Evolutionary conservation across 2,888 invertebrate species (phyloP).

Genomic region (Octodonta nipae): DNA sequence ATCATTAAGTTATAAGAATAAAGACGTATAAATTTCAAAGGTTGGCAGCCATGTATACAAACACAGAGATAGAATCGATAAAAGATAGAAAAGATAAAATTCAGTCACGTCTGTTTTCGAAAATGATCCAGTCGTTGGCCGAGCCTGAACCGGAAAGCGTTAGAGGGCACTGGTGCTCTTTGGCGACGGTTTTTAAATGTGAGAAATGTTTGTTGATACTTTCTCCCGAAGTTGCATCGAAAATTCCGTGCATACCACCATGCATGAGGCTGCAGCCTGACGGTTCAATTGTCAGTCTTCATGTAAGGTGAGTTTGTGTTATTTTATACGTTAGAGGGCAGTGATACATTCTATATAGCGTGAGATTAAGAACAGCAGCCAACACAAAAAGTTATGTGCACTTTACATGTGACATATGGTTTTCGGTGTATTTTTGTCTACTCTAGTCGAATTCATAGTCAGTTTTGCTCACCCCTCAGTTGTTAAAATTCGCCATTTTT

Average conservation of each 20-base stretch:
- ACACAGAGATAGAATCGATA: slow-evolving; percentile 70
- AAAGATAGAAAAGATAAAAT: slow-evolving; percentile 81
- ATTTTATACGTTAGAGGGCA: too few relatives aligned
- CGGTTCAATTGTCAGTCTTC: slow-evolving; percentile 59
- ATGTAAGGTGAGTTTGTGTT: slow-evolving; percentile 44
- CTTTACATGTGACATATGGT: too few relatives aligned
- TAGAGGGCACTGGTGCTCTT: slow-evolving; percentile 67
- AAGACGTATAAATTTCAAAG: slow-evolving; percentile 33
- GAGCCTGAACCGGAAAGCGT: slow-evolving; percentile 63
- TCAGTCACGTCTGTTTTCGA: slow-evolving; percentile 69
- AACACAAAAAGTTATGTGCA: too few relatives aligned
- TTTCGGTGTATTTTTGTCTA: too few relatives aligned
- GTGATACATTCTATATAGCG: too few relatives aligned
- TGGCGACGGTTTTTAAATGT: slow-evolving; percentile 66
- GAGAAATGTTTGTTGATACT: slow-evolving; percentile 61
- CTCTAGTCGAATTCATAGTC: too few relatives aligned
- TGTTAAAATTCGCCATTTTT: too few relatives aligned
- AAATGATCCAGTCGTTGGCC: slow-evolving; percentile 63
- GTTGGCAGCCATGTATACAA: slow-evolving; percentile 76
- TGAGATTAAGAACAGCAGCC: too few relatives aligned
- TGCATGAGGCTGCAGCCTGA: slow-evolving; percentile 59
- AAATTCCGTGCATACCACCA: slow-evolving; percentile 58
- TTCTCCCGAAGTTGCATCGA: slow-evolving; percentile 53
- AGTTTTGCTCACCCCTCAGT: too few relatives aligned
- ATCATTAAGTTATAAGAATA: not conserved